Base-by-base conservation (phyloP, 2,797 vertebrate genomes). In the Schizopygopsis malacanthus region DNA sequence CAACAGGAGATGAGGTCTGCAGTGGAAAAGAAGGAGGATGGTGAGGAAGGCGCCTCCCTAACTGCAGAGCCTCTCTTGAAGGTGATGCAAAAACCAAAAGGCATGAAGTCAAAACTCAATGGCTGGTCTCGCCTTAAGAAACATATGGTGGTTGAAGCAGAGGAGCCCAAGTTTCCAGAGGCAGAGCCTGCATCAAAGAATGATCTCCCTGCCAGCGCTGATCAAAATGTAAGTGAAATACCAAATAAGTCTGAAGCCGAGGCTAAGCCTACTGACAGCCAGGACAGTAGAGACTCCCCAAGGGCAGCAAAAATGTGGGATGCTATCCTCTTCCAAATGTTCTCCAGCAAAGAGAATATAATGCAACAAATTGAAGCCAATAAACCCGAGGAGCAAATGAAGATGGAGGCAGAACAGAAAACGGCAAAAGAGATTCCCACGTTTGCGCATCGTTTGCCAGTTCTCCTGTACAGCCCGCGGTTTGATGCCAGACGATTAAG, bases 61-160 rank as follows among this genome's bases (percentile, higher is more conserved):
- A 88, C 89, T 87, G 90, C 93, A 1, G 90, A 94, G 72, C 85
- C 92, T 15, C 91, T 93, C 85, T 90, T 94, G 22, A 95, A 95
- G 89, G 87, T 84, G 18, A 69, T 91, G 4, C 89, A 94, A 76
- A 96, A 94, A 87, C 89, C 95, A 9, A 96, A 95, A 88, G 94
- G 93, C 0, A 25, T 94, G 15, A 95, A 93, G 92, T 89, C 90
- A 0, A 93, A 89, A 87, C 1, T 92, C 37, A 95, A 96, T 0
- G 97, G 97, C 78, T 99, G 98, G 98, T 94, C 92, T 4, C 94
- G 96, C 63, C 97, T 99, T 43, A 98, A 94, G 90, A 97, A 98
- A 87, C 98, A 98, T 83, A 94, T 99, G 93, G 93, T 97, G 25
- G 96, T 97, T 78, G 96, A 97, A 70, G 91, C 95, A 8, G 96